These are phyloP conservation scores for Plecotus auritus DNA, from an alignment of 2,113 vertebrate genomes.

Conservation along the genomic window DNA sequence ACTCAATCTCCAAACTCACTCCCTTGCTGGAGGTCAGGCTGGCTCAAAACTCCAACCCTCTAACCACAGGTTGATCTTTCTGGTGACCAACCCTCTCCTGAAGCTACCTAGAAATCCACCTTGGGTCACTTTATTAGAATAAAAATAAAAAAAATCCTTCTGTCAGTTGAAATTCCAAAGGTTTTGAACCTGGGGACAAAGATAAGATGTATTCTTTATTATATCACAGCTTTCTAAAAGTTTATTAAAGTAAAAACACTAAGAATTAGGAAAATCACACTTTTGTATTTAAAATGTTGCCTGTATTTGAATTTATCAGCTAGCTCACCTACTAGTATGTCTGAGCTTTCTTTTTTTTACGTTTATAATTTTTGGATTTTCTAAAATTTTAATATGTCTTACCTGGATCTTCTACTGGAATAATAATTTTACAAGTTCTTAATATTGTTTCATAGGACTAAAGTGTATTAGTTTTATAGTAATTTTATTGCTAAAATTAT, in stretches of 20 bases:
- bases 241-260: background rate
- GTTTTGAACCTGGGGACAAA: background rate
- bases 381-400: slow-evolving; percentile 2
- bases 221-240: background rate
- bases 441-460: background rate
- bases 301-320: slow-evolving; percentile 27
- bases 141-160: background rate
- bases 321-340: slow-evolving; percentile 56
- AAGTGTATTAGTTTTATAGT: slow-evolving; percentile 1
- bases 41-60: background rate
- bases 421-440: slow-evolving; percentile 22
- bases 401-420: slow-evolving; percentile 53
- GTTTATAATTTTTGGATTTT: slow-evolving; percentile 51
- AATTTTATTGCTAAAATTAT: background rate
- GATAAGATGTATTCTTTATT: background rate
- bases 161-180: background rate
- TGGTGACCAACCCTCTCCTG: background rate
- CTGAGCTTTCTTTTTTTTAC: slow-evolving; percentile 67
- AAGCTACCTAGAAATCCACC: background rate
- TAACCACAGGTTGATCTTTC: background rate
- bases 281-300: background rate
- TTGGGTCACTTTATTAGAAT: background rate
- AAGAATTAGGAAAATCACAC: background rate
- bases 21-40: background rate
- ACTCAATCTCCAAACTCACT: background rate